Evolutionary conservation across 1,140 invertebrate species (phyloP).

Genomic region (Heliconius hewitsoni): DNA sequence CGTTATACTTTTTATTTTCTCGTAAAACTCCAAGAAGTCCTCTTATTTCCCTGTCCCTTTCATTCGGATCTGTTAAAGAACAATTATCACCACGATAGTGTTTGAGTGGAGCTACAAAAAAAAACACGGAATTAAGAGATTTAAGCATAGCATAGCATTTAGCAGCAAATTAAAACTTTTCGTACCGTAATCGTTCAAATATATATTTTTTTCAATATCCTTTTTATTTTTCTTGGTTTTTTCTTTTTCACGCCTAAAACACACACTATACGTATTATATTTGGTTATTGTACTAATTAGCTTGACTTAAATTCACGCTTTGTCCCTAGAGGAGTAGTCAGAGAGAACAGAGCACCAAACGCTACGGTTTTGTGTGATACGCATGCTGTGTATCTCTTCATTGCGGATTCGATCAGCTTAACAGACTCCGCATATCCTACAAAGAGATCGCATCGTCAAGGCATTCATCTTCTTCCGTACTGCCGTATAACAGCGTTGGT

Average conservation of each 20-base stretch:
- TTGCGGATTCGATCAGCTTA: too few relatives aligned
- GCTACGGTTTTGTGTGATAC: too few relatives aligned
- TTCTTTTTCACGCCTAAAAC: slow-evolving; percentile 3
- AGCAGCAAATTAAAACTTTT: neutral
- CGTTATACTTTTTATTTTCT: neutral
- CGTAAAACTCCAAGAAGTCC: slow-evolving; percentile 57
- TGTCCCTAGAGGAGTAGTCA: too few relatives aligned
- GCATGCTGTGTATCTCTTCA: too few relatives aligned
- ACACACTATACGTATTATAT: neutral
- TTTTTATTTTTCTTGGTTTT: neutral
- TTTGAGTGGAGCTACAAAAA: slow-evolving; percentile 48
- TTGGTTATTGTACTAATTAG: too few relatives aligned
- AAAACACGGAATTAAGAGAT: neutral
- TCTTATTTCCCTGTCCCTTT: slow-evolving; percentile 65
- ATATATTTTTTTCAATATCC: neutral
- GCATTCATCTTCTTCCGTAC: too few relatives aligned
- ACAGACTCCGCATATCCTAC: too few relatives aligned
- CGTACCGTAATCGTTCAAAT: neutral
- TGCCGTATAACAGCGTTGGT: too few relatives aligned
- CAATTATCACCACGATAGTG: slow-evolving; percentile 65
- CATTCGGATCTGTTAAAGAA: slow-evolving; percentile 52
- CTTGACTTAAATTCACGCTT: too few relatives aligned
- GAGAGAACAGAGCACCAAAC: too few relatives aligned
- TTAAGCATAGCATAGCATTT: neutral
- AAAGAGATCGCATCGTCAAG: too few relatives aligned